A percentile compares a stretch with the other conserved stretches of the same genome.
These are phyloP conservation scores for Tupaia chinensis DNA, from an alignment of 2,113 vertebrate species.

Conservation along the genomic window DNA sequence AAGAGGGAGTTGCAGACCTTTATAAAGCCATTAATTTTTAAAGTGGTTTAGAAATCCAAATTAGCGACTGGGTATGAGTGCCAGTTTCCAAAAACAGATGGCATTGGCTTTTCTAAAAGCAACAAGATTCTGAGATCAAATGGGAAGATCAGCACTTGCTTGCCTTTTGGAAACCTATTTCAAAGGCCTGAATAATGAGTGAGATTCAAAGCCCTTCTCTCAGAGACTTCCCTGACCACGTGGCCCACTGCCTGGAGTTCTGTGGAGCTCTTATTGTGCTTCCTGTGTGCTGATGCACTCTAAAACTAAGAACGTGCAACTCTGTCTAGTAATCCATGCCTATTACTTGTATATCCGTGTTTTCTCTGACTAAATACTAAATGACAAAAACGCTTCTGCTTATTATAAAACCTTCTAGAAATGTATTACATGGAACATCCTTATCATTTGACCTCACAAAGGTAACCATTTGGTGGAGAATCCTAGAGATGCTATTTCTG, in stretches of 20 bases:
- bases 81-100: slow-evolving; percentile 74
- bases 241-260: not conserved
- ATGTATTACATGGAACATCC: not conserved
- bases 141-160: not conserved
- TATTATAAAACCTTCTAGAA: slow-evolving; percentile 33
- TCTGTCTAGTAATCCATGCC: not conserved
- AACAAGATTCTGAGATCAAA: slow-evolving; percentile 63
- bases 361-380: slow-evolving; percentile 1
- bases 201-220: slow-evolving; percentile 27
- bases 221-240: not conserved
- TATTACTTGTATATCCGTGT: not conserved
- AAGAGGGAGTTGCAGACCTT: slow-evolving; percentile 71
- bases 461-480: not conserved
- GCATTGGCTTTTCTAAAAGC: slow-evolving; percentile 59
- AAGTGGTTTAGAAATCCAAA: slow-evolving; percentile 73
- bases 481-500: not conserved
- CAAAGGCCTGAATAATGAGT: slow-evolving; percentile 52
- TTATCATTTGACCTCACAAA: not conserved
- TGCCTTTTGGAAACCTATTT: slow-evolving; percentile 53
- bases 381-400: not conserved
- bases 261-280: not conserved
- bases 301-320: slow-evolving; percentile 1
- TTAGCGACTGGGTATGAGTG: slow-evolving; percentile 32
- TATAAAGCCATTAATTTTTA: slow-evolving; percentile 80
- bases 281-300: not conserved